Evolutionary conservation across 2,888 invertebrate genomes (phyloP).

Genomic region (Protonemura montana): DNA sequence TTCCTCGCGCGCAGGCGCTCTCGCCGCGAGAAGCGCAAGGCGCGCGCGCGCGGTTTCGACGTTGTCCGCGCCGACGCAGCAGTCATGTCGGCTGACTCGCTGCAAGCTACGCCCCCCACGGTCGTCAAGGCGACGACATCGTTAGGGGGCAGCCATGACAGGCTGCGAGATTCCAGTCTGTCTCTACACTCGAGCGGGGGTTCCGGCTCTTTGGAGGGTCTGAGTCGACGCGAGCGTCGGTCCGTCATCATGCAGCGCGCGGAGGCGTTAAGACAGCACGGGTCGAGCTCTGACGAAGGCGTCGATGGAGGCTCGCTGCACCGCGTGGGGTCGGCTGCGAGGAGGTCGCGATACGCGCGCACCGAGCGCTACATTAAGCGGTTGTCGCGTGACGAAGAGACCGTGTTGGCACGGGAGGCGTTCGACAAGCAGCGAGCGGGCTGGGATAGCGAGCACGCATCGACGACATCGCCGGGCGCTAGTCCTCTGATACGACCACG

Average conservation of each 20-base stretch:
- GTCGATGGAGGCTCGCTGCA: conserved; percentile 58
- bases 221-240: conserved; percentile 65
- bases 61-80: conserved; percentile 56
- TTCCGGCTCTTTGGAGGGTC: conserved; percentile 63
- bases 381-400: conserved; percentile 74
- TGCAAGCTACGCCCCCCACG: neutral
- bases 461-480: conserved; percentile 53
- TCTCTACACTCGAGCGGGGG: conserved; percentile 56
- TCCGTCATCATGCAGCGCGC: conserved; percentile 72
- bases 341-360: conserved; percentile 75
- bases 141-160: conserved; percentile 41
- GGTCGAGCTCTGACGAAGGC: conserved; percentile 73
- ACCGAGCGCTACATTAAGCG: conserved; percentile 83
- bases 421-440: conserved; percentile 54
- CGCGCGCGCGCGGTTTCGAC: conserved; percentile 65
- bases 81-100: conserved; percentile 24
- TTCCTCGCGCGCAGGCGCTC: conserved; percentile 56
- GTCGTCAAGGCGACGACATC: conserved; percentile 12
- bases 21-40: conserved; percentile 63
- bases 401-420: conserved; percentile 65
- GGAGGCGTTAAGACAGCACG: conserved; percentile 70
- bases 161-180: conserved; percentile 51
- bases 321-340: conserved; percentile 66
- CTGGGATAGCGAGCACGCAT: conserved; percentile 45
- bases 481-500: conserved; percentile 52